phyloP scores from a whole-genome alignment of 2,797 vertebrate species.

The Picus viridis region DNA sequence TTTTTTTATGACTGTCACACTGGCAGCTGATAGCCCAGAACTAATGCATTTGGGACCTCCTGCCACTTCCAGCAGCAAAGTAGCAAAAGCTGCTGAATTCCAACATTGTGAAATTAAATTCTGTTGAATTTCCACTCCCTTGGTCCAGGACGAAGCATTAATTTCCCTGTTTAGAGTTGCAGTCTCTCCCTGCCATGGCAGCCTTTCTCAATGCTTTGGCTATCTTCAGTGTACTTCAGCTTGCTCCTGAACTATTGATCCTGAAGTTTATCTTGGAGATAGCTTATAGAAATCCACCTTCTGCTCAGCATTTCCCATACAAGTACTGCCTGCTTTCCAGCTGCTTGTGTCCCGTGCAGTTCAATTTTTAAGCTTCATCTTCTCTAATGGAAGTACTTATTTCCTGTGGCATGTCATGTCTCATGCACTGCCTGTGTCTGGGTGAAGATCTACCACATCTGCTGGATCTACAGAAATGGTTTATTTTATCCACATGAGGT shows the following conservation, averaged over 20 bases:
- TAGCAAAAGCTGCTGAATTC: not conserved
- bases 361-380: not conserved
- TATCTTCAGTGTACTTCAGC: not conserved
- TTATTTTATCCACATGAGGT: not conserved
- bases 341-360: not conserved
- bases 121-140: not conserved
- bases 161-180: not conserved
- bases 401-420: not conserved
- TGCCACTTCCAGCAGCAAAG: slow-evolving; percentile 1
- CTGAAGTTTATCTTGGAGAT: not conserved
- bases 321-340: not conserved
- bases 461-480: not conserved
- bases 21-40: slow-evolving; percentile 10
- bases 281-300: not conserved
- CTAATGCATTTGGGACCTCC: slow-evolving; percentile 6
- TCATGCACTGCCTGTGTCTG: not conserved
- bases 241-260: not conserved
- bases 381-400: not conserved
- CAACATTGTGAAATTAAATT: not conserved
- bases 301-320: not conserved
- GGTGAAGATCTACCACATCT: not conserved
- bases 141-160: not conserved
- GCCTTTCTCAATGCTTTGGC: not conserved
- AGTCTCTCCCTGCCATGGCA: not conserved
- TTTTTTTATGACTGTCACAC: not conserved